Conservation (phyloP, 2,113 vertebrate genomes). For the Rynchops niger region DNA sequence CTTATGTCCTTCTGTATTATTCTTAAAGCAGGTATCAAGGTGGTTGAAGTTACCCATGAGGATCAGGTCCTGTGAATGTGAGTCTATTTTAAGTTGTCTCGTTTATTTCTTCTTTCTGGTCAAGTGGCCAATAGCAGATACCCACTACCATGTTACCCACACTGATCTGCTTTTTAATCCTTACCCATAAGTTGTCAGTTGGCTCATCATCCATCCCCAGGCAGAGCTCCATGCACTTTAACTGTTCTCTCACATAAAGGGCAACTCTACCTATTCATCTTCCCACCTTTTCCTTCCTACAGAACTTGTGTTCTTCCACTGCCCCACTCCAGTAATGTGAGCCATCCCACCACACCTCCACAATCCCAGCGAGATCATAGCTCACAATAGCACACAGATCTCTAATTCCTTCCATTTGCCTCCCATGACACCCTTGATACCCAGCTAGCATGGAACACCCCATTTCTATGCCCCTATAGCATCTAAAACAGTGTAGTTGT, state of each 20-base stretch:
- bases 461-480: background rate
- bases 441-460: background rate
- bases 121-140: background rate
- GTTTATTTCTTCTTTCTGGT: background rate
- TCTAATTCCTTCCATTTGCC: background rate
- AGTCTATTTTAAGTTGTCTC: background rate
- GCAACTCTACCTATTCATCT: background rate
- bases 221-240: background rate
- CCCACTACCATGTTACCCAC: rapidly evolving
- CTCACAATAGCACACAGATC: background rate
- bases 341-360: background rate
- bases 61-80: background rate
- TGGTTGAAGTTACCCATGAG: rapidly evolving
- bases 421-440: background rate
- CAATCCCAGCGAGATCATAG: background rate
- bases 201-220: background rate
- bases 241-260: background rate
- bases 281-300: background rate
- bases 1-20: background rate
- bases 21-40: background rate
- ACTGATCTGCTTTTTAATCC: background rate
- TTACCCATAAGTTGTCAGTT: background rate
- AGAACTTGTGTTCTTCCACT: background rate
- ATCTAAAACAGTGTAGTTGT: background rate
- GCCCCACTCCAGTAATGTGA: background rate